Evolutionary conservation across 2,888 invertebrate genomes (phyloP).

Genomic region (Acronicta alni): DNA sequence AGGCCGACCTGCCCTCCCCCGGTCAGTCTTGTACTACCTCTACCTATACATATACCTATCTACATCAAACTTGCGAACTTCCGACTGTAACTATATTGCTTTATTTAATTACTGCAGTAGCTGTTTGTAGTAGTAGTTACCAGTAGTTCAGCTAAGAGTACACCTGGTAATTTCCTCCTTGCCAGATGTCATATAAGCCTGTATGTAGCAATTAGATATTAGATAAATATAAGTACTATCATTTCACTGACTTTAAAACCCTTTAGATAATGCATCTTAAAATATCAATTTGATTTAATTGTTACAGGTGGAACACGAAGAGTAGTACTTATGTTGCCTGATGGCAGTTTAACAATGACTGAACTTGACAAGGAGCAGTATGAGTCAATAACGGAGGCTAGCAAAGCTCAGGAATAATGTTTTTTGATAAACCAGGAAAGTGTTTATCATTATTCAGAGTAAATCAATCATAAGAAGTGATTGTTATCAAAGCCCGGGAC

Average conservation of each 20-base stretch:
- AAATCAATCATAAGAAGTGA: conserved; percentile 8
- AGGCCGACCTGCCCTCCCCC: conserved; percentile 95
- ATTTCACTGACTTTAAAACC: too few relatives aligned
- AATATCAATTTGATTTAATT: conserved; percentile 4
- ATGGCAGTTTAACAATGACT: conserved; percentile 96
- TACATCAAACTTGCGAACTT: too few relatives aligned
- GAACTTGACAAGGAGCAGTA: conserved; percentile 96
- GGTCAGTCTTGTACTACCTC: conserved; percentile 83
- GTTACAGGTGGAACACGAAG: conserved; percentile 93
- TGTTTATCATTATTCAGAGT: not conserved
- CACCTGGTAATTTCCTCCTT: too few relatives aligned
- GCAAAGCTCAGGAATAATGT: conserved; percentile 87
- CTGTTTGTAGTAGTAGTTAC: too few relatives aligned
- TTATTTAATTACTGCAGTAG: too few relatives aligned
- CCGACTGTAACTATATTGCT: too few relatives aligned
- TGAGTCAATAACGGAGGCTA: conserved; percentile 90
- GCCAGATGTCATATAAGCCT: too few relatives aligned
- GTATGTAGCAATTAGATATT: too few relatives aligned
- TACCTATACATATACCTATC: too few relatives aligned
- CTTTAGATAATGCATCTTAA: not conserved
- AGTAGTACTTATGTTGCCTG: conserved; percentile 95
- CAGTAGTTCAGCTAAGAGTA: too few relatives aligned
- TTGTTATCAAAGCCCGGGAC: conserved; percentile 3
- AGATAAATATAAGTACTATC: too few relatives aligned
- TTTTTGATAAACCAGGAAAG: conserved; percentile 5